Base-by-base conservation (phyloP, 2,797 vertebrate species). In the Coendou prehensilis region DNA sequence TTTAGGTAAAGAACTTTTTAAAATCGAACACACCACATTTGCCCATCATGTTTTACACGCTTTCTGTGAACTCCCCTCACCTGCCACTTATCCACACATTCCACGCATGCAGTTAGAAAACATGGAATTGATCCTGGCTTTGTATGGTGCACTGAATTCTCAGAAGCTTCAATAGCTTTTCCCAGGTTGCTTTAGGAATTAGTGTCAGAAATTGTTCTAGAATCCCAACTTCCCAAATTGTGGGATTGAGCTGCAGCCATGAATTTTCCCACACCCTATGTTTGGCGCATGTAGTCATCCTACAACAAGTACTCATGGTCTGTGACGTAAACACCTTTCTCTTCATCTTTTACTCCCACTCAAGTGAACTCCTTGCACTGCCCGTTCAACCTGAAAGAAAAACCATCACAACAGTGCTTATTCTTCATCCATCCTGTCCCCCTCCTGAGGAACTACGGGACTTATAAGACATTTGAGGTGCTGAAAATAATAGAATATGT, bases 201-300 rank as follows among this genome's bases (percentile, higher is more conserved):
- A 41, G 37, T 13, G n/a, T 20, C 13, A 26, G 23, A 59, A 82
- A 82, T 45, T 59, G 3, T 45, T 82, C 54, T 41, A 22, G 37
- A 37, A 41, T 82, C 23, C 13, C 41, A 17, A 4, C 23, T 23
- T 10, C 50, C 50, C 22, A 45, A 3, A 2, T 81, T 4, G 30
- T 33, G 8, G 28, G 47, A 30, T 20, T 4, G 10, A 33, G 1
- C 3, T 30, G n/a, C 6, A 30, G n/a, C 50, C 69, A n/a, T 37
- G 33, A 18, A 10, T 71, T 37, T 50, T 5, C 18, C 47, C 3
- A 0, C 18, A 15, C 17, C 14, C 5, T 9, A 5, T 11, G 6
- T 0, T 9, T 10, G 9, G 30, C 2, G 13, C 30, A 13, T 41
- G 5, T 13, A 26, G 61, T 28, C 79, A 11, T 3, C 6, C 57